Evolutionary conservation across 2,888 invertebrate species (phyloP), one percentile per base, ranked within the genome.

Genomic region (Chymomyza amoena): DNA sequence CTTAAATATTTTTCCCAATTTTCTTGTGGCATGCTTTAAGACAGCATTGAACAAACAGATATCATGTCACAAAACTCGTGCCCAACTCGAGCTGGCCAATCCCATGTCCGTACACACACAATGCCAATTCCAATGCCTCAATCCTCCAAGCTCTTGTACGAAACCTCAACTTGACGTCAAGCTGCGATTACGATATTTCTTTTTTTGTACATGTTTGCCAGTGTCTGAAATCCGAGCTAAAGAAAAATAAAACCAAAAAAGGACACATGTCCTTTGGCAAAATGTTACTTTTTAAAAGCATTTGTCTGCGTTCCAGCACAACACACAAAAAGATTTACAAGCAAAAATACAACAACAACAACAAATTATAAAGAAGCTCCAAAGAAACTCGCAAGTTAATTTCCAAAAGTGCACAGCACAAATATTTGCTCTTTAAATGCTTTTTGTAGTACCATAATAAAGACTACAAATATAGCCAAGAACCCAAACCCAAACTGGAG

Each of bases 191-290:
- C 32, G 32, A 32, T 32, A 32, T 32, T 32, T 32, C 32, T 32
- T 32, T 32, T 28, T 32, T 6, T 32, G 32, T 32, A 32, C 39
- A 45, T 45, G 54, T 54, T 54, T 54, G 32, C 7, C 32, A 7
- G 7, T 32, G 32, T 32, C 32, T 32, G 18, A 54, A 20, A 18
- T 54, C 54, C 16, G 54, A 54, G 20, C 16, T n/a, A 54, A 54
- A 67, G 63, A 66, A 74, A 75, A 81, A 72, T 77, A 64, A 67
- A 63, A 70, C 62, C 64, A 61, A 62, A 72, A 83, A 75, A 80
- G 86, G 81, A 83, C 88, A 85, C 84, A 76, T 78, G 84, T 78
- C 86, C 84, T 78, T 68, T 76, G 88, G 86, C 84, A 60, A 78
- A 82, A 82, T 76, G 81, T 70, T 72, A 82, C 74, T 80, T 78